Percentiles rank a stretch among this genome's conserved stretches.
Conservation (phyloP, 1,140 invertebrate species). For the Drosophila melanica region DNA sequence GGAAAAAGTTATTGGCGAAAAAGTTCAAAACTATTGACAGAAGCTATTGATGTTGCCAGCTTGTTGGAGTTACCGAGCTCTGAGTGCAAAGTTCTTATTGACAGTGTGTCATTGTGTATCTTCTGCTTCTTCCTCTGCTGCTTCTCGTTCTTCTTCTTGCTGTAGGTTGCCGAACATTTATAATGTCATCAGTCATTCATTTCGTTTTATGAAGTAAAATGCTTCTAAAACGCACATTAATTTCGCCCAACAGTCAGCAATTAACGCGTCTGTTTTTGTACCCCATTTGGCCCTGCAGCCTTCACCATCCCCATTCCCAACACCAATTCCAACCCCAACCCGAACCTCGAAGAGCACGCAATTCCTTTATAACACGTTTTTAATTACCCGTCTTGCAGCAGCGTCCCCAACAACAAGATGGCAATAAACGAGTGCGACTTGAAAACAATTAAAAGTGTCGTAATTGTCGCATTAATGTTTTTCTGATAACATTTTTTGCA, state of each 20-base stretch:
- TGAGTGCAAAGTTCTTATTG: constrained; percentile 43
- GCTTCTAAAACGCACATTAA: constrained; percentile 59
- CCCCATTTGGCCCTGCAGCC: neutral
- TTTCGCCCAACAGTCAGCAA: constrained; percentile 61
- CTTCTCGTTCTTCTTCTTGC: neutral
- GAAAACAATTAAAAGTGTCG: constrained; percentile 79
- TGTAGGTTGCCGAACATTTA: constrained; percentile 46
- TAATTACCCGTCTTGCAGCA: constrained; percentile 69
- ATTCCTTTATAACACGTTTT: constrained; percentile 69
- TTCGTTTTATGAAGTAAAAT: constrained; percentile 61
- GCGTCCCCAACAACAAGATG: constrained; percentile 27
- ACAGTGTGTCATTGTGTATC: constrained; percentile 22
- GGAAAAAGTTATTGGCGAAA: constrained; percentile 8
- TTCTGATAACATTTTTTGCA: constrained; percentile 73
- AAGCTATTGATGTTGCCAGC: constrained; percentile 19
- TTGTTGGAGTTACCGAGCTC: constrained; percentile 1
- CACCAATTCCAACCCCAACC: neutral
- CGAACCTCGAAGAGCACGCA: constrained; percentile 7
- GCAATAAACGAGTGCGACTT: constrained; percentile 58
- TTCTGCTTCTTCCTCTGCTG: neutral
- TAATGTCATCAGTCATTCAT: constrained; percentile 69
- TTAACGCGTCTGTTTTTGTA: constrained; percentile 51
- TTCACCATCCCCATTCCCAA: neutral
- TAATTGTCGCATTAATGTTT: constrained; percentile 79
- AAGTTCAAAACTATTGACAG: constrained; percentile 30